A percentile compares a stretch with the other conserved stretches of the same genome.
Conservation (phyloP, 2,113 vertebrate species). For the Hemichromis elongatus region DNA sequence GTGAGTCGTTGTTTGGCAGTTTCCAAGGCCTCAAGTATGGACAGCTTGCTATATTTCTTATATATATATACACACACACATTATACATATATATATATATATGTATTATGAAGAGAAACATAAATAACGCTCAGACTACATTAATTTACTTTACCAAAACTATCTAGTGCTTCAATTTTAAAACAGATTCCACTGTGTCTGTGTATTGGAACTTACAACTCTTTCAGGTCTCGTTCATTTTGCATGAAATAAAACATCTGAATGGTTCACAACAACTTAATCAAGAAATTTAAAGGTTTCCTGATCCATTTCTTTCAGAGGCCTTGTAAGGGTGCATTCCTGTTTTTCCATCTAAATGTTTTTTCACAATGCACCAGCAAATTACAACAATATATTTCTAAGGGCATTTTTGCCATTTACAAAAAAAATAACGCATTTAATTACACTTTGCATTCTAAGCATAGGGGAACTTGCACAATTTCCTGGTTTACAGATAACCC, state of each 20-base stretch:
- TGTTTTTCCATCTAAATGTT: neutral
- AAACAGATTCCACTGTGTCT: neutral
- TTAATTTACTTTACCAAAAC: neutral
- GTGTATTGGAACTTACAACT: neutral
- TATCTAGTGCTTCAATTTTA: neutral
- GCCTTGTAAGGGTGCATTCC: neutral
- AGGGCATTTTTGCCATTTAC: too few species aligned
- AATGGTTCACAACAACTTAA: neutral
- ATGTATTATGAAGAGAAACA: too few species aligned
- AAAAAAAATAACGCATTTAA: too few species aligned
- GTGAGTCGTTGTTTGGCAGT: too few species aligned
- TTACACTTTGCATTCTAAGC: too few species aligned
- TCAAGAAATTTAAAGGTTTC: neutral
- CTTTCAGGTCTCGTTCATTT: neutral
- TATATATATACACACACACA: too few species aligned
- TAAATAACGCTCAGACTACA: neutral
- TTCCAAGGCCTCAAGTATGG: too few species aligned
- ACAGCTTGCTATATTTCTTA: too few species aligned
- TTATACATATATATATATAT: too few species aligned
- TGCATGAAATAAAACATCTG: neutral
- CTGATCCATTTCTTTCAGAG: neutral
- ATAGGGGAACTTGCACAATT: too few species aligned
- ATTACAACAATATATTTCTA: neutral
- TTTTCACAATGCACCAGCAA: neutral
- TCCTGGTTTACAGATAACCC: too few species aligned